Evolutionary conservation across 2,113 vertebrate genomes (phyloP), one percentile per base, ranked within the genome.

Genomic region (Arvicanthis niloticus): DNA sequence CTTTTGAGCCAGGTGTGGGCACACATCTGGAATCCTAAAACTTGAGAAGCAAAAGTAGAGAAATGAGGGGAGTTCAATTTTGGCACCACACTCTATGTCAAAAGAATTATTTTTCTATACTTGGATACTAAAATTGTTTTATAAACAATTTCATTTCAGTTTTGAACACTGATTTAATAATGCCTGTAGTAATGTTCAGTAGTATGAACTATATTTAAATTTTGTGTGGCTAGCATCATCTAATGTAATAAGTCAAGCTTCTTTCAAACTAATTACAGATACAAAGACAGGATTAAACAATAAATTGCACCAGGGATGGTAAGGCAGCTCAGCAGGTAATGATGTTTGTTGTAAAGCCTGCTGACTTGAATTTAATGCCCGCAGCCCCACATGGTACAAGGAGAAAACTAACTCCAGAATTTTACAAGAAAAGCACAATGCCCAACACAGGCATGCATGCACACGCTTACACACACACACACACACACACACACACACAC

Each of bases 91-190:
- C 37, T 40, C 56, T 42, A 7, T 42, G 22, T 76, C 13, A 9
- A 62, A 62, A 24, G 34, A 5, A 26, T 82, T 40, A 60, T 60
- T 60, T 81, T n/a, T n/a, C 53, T 11, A 53, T 62, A 34, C 10
- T 75, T 45, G 7, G 17, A 51, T 26, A 51, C 11, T 45, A 56
- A 7, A 48, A 73, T 70, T 37, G 5, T 91, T 34, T 93, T 73
- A 68, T 58, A 93, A 94, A 67, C 3, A 34, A 48, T 40, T 85
- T 94, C 4, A 88, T 84, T 48, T 75, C 80, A 82, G 56, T 60
- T 93, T 77, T 70, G 60, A 72, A 37, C 24, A 40, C 8, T 42
- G 13, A 81, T 42, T 88, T 82, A 95, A 77, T 77, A 76, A 77
- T 77, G 22, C 53, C 34, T 34, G 17, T 48, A 92, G 82, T 95